Evolutionary conservation across 2,113 vertebrate species (phyloP).

Genomic region (Coptodon rendalli): DNA sequence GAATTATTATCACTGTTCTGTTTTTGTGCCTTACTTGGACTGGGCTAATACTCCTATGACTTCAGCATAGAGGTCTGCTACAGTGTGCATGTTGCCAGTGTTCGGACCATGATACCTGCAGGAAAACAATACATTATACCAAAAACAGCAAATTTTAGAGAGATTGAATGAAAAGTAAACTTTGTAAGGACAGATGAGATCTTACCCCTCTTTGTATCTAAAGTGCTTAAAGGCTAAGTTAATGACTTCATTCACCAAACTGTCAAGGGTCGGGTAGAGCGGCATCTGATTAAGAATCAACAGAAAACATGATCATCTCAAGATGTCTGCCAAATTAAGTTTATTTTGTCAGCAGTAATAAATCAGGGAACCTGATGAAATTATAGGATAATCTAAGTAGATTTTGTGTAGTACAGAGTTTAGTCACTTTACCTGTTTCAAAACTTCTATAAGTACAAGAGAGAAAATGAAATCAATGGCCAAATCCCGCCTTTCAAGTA

Average conservation of each 20-base stretch:
- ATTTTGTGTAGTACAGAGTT: not conserved
- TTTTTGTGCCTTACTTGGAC: constrained; percentile 82
- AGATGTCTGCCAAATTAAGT: not conserved
- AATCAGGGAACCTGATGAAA: not conserved
- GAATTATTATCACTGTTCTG: not conserved
- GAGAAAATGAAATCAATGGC: constrained; percentile 99
- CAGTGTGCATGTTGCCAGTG: constrained; percentile 98
- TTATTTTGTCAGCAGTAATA: not conserved
- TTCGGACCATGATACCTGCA: constrained; percentile 94
- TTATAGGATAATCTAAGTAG: not conserved
- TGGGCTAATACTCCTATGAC: constrained; percentile 94
- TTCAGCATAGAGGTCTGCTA: constrained; percentile 96
- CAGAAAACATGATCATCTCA: not conserved
- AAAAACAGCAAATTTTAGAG: not conserved
- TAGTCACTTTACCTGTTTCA: constrained; percentile 85
- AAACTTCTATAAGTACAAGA: constrained; percentile 95
- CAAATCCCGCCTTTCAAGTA: constrained; percentile 95
- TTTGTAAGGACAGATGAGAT: not conserved
- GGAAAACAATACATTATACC: not conserved
- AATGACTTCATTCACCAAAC: constrained; percentile 93
- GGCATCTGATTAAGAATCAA: constrained; percentile 78
- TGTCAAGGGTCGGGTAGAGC: constrained; percentile 91
- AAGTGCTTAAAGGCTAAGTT: constrained; percentile 98
- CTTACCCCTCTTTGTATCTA: constrained; percentile 98
- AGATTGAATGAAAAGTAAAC: not conserved